Evolutionary conservation across 1,140 invertebrate genomes (phyloP).

Genomic region (Macrobrachium nipponense): DNA sequence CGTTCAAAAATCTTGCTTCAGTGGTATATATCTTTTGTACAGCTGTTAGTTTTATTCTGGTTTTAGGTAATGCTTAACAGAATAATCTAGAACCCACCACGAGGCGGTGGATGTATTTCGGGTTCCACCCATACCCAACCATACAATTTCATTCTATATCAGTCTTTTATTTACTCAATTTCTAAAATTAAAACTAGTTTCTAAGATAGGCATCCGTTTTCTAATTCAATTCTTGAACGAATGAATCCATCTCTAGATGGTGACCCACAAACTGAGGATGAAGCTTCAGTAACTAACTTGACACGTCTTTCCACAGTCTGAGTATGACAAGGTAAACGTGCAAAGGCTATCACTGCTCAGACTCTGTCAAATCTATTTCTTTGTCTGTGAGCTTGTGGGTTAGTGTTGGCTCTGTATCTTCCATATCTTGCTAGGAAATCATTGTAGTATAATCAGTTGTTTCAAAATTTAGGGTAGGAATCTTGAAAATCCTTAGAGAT

Average conservation of each 20-base stretch:
- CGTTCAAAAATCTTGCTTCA: background rate
- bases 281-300: slow-evolving; percentile 13
- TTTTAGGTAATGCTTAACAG: background rate
- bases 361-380: no score
- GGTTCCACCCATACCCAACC: slow-evolving; percentile 29
- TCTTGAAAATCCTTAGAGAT: slow-evolving; percentile 9
- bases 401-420: no score
- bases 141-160: background rate
- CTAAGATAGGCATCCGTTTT: background rate
- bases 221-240: no score
- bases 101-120: slow-evolving; percentile 18
- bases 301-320: no score
- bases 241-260: background rate
- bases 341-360: no score
- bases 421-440: no score
- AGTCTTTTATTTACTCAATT: background rate
- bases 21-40: no score
- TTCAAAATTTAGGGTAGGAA: no score
- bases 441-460: no score
- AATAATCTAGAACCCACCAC: no score
- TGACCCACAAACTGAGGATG: slow-evolving; percentile 5
- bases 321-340: no score
- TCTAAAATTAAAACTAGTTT: background rate
- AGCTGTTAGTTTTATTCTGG: slow-evolving; percentile 26
- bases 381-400: no score